Evolutionary conservation across 2,797 vertebrate species (phyloP).

Genomic region (Eulemur coronatus): DNA sequence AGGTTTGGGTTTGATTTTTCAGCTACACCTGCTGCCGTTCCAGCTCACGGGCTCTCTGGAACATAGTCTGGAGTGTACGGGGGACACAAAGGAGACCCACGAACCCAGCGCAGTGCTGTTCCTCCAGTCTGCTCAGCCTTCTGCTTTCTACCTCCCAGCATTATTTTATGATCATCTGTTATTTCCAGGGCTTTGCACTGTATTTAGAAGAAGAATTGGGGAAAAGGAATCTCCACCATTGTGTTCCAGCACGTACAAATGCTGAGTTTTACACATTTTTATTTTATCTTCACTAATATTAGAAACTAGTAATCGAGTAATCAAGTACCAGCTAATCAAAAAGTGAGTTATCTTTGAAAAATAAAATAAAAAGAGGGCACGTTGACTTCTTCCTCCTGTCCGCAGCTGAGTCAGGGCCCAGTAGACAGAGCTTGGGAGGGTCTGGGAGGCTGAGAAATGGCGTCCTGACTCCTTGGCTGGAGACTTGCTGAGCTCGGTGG

Average conservation of each 20-base stretch:
- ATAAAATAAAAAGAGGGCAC: background rate
- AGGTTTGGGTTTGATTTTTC: background rate
- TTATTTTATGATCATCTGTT: background rate
- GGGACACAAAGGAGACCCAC: background rate
- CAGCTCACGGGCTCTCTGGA: background rate
- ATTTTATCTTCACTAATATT: background rate
- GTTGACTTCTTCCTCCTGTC: background rate
- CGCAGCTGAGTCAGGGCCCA: background rate
- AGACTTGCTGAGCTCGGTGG: background rate
- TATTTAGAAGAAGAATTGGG: background rate
- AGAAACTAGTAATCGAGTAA: background rate
- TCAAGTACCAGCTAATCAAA: background rate
- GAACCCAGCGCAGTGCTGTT: background rate
- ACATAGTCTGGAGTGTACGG: fast-evolving
- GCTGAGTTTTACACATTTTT: background rate
- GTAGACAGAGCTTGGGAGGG: background rate
- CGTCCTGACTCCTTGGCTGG: too few species aligned
- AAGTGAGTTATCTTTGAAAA: background rate
- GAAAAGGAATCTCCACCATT: background rate
- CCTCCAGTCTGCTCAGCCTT: background rate
- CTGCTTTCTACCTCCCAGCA: background rate
- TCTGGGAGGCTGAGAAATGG: background rate
- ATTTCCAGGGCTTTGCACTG: background rate
- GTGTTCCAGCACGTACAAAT: background rate
- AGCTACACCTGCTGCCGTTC: background rate